phyloP scores from a whole-genome alignment of 2,113 vertebrate genomes.

The Syrmaticus mikado region DNA sequence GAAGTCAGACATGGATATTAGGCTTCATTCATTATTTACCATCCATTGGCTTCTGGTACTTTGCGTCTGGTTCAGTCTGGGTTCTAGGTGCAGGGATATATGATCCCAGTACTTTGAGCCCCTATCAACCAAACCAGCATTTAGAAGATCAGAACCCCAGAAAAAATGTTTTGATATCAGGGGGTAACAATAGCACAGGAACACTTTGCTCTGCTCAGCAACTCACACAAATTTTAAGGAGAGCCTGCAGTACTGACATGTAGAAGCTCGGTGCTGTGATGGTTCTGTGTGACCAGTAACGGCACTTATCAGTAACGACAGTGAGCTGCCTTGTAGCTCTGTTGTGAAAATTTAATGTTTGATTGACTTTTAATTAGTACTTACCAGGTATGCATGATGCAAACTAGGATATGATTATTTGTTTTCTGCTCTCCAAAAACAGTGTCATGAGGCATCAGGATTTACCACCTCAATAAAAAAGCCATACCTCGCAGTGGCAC shows the following conservation, averaged over 20 bases:
- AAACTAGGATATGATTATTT: not conserved
- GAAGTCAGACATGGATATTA: constrained; percentile 1
- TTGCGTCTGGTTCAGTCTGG: fast-evolving
- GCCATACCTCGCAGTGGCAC: not conserved
- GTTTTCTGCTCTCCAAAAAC: not conserved
- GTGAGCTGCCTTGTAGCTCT: not conserved
- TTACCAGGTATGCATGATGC: not conserved
- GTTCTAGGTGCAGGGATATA: not conserved
- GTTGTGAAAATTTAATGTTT: not conserved
- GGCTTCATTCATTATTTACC: constrained; percentile 6
- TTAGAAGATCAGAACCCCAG: not conserved
- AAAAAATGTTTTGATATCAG: fast-evolving
- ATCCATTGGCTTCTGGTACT: not conserved
- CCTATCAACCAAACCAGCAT: not conserved
- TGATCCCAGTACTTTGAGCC: fast-evolving
- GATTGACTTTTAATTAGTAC: not conserved
- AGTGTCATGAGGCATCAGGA: not conserved
- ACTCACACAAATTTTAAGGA: not conserved
- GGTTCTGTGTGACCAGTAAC: not conserved
- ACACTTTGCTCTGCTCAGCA: fast-evolving
- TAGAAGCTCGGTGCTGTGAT: not conserved
- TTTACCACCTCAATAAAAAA: not conserved
- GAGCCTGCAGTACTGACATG: fast-evolving
- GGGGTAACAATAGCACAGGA: not conserved
- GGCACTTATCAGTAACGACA: not conserved